These are phyloP conservation scores for Uropetala carovei DNA, from an alignment of 2,888 invertebrate species.

Conservation along the genomic window DNA sequence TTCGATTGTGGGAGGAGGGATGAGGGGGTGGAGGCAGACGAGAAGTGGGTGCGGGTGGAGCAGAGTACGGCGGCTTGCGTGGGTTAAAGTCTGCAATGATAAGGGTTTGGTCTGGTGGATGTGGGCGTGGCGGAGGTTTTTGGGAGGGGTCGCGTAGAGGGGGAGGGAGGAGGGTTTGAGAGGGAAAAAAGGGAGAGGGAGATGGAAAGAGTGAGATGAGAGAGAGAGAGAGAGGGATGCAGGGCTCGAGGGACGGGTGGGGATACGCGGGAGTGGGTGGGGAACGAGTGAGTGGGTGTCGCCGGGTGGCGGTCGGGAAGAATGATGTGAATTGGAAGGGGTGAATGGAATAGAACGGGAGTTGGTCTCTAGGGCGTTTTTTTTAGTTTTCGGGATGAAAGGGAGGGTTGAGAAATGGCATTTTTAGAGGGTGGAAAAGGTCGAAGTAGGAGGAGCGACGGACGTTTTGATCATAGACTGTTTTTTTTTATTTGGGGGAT, in stretches of 20 bases:
- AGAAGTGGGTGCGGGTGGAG: not conserved
- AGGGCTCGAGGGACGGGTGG: not conserved
- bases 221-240: not conserved
- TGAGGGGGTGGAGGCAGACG: not conserved
- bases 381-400: conserved; percentile 15
- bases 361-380: conserved; percentile 42
- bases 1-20: not conserved
- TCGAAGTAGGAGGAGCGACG: conserved; percentile 7
- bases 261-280: not conserved
- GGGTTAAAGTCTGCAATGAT: conserved; percentile 23
- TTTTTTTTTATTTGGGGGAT: not conserved
- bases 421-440: not conserved
- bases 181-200: not conserved
- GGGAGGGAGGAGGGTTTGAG: not conserved
- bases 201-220: too few species aligned
- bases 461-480: not conserved
- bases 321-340: conserved; percentile 34
- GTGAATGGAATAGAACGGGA: conserved; percentile 20
- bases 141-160: not conserved
- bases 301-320: not conserved
- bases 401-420: not conserved
- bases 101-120: conserved; percentile 28
- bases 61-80: not conserved
- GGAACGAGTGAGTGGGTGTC: not conserved
- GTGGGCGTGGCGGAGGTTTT: conserved; percentile 5